A percentile compares a stretch with the other conserved stretches of the same genome.
These are phyloP conservation scores for Neogobius melanostomus DNA, from an alignment of 2,113 vertebrate genomes.

Conservation along the genomic window DNA sequence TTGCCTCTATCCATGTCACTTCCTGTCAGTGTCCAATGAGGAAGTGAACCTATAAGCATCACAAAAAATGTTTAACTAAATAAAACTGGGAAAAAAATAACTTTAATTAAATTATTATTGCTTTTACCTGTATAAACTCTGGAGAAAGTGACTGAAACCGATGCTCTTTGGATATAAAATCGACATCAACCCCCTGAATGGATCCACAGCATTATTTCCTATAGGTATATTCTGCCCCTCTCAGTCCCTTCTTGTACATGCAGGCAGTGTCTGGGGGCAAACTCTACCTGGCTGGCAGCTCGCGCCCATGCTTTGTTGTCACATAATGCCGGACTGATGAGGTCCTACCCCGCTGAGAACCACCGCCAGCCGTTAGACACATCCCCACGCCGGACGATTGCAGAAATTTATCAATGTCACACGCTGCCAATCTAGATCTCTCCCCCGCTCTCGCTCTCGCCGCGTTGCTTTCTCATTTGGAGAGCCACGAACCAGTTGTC, in stretches of 20 bases:
- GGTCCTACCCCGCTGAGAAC: constrained; percentile 66
- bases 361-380: constrained; percentile 65
- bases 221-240: too few relatives aligned
- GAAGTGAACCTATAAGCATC: too few relatives aligned
- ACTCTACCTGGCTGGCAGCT: constrained; percentile 58
- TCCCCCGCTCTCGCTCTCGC: not conserved
- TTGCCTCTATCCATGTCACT: too few relatives aligned
- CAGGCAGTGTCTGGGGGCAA: constrained; percentile 54
- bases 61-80: too few relatives aligned
- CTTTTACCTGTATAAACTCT: too few relatives aligned
- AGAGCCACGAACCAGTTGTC: constrained; percentile 69
- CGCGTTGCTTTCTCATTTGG: constrained; percentile 66
- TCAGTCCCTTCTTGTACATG: constrained; percentile 43
- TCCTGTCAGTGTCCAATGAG: too few relatives aligned
- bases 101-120: too few relatives aligned
- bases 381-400: constrained; percentile 67
- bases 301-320: constrained; percentile 71
- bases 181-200: too few relatives aligned
- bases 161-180: too few relatives aligned
- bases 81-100: too few relatives aligned
- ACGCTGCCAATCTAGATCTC: constrained; percentile 49
- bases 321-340: constrained; percentile 75
- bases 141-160: too few relatives aligned
- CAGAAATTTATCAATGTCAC: constrained; percentile 74
- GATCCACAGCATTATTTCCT: too few relatives aligned